These are phyloP conservation scores for Typhlomys cinereus DNA, from an alignment of 2,113 vertebrate genomes.

Conservation along the genomic window DNA sequence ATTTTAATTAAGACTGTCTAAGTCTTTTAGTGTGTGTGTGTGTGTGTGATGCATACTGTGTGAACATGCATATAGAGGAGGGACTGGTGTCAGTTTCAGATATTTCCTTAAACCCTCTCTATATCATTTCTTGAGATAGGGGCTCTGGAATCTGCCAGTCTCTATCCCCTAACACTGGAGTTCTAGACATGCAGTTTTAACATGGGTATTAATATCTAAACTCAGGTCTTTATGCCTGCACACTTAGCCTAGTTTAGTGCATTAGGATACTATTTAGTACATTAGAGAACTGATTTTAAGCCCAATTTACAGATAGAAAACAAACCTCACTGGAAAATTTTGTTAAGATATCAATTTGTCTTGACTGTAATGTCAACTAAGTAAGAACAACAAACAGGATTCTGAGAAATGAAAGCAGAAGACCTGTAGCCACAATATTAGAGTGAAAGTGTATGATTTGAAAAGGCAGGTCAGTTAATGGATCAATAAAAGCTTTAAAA, in stretches of 20 bases:
- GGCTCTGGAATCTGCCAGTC: no score
- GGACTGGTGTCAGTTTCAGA: no score
- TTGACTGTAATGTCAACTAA: background rate
- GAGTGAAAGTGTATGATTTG: background rate
- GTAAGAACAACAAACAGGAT: background rate
- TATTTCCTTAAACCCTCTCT: no score
- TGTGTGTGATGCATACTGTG: no score
- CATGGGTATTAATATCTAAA: no score
- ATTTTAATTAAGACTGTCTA: background rate
- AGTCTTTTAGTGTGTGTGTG: no score
- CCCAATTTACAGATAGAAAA: conserved; percentile 14
- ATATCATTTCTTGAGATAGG: no score
- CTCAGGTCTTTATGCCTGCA: no score
- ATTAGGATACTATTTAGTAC: background rate
- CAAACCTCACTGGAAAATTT: background rate
- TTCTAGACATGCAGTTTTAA: no score
- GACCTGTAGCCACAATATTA: background rate
- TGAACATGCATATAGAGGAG: no score
- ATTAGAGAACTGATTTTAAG: background rate
- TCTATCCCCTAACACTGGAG: no score
- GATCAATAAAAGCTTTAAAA: conserved; percentile 18
- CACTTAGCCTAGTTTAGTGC: background rate
- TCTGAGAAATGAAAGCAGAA: background rate
- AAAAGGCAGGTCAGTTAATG: background rate
- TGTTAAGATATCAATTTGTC: background rate